These are phyloP conservation scores for Nephotettix cincticeps DNA, from an alignment of 1,140 invertebrate genomes.

Conservation along the genomic window DNA sequence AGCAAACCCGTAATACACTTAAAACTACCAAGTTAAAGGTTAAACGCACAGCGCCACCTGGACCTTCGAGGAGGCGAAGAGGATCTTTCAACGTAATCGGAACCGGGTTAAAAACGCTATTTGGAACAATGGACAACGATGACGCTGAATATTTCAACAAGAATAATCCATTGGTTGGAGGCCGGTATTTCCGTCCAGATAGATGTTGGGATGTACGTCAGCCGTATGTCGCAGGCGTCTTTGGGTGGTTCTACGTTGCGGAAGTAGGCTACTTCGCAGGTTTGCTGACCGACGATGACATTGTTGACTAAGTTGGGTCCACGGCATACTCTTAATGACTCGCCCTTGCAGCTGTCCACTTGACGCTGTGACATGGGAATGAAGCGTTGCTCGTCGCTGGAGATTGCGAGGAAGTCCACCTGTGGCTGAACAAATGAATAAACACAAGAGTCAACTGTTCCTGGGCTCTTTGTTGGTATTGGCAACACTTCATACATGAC, in stretches of 20 bases:
- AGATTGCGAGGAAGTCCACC: neutral
- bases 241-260: neutral
- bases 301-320: neutral
- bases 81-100: neutral
- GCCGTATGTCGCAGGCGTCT: neutral
- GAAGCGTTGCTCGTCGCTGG: neutral
- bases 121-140: constrained; percentile 14
- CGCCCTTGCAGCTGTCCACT: neutral
- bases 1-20: neutral
- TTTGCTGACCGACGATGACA: neutral
- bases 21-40: neutral
- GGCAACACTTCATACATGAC: no score
- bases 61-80: neutral
- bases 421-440: no score
- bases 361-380: neutral
- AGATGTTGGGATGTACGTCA: neutral
- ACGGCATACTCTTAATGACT: neutral
- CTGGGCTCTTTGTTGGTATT: no score
- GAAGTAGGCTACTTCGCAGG: neutral
- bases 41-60: neutral
- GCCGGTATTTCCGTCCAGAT: neutral
- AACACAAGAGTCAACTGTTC: no score
- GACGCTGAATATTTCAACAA: constrained; percentile 5
- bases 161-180: neutral
- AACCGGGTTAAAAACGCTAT: neutral